Evolutionary conservation across 2,113 vertebrate species (phyloP).

Genomic region (Aleadryas rufinucha): DNA sequence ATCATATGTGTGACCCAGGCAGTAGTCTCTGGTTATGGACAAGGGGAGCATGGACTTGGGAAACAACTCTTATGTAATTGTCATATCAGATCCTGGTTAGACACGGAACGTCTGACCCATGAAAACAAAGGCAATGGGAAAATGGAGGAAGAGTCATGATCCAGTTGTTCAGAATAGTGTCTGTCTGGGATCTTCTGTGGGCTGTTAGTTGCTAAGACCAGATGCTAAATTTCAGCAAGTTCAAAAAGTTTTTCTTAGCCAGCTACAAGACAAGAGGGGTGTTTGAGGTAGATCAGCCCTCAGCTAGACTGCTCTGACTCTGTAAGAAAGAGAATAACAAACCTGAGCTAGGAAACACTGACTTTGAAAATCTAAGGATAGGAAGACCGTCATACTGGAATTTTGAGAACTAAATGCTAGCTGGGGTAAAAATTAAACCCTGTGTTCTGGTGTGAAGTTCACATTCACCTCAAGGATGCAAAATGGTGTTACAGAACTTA

Average conservation of each 20-base stretch:
- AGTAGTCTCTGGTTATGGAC: not conserved
- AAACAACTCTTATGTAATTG: not conserved
- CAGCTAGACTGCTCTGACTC: not conserved
- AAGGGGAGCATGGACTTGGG: not conserved
- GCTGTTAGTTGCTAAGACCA: not conserved
- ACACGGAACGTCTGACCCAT: not conserved
- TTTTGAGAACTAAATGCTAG: not conserved
- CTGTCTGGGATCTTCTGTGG: not conserved
- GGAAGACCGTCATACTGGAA: not conserved
- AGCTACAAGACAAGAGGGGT: not conserved
- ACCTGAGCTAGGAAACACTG: not conserved
- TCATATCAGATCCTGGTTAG: not conserved
- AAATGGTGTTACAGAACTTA: not conserved
- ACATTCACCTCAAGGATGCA: not conserved
- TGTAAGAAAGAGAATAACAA: not conserved
- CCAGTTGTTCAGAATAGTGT: not conserved
- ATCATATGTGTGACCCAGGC: not conserved
- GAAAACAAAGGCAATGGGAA: not conserved
- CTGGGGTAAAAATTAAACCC: not conserved
- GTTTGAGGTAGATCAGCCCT: not conserved
- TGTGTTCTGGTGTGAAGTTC: not conserved
- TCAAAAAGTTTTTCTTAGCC: not conserved
- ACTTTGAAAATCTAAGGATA: not conserved
- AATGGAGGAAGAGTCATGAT: not conserved
- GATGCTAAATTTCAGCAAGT: not conserved